Conservation (phyloP, 2,113 vertebrate species). For the Clinocottus analis region DNA sequence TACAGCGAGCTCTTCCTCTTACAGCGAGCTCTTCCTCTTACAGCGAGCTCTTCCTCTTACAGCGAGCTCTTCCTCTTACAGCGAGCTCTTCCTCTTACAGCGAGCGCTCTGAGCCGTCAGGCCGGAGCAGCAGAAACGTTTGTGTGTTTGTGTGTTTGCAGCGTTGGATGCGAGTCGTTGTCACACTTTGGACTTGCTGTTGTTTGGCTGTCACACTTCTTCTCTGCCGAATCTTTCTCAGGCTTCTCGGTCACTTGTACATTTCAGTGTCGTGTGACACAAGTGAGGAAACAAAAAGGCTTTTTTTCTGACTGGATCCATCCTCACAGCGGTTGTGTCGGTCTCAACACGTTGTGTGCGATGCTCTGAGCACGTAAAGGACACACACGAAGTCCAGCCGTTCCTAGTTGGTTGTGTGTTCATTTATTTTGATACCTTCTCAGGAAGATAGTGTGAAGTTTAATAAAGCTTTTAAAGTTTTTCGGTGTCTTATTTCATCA, state of each 20-base stretch:
- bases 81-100: too few relatives aligned
- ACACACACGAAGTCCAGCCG: slow-evolving; percentile 48
- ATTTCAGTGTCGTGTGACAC: slow-evolving; percentile 17
- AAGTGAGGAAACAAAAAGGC: slow-evolving; percentile 17
- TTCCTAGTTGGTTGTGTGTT: slow-evolving; percentile 73
- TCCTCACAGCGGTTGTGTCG: too few relatives aligned
- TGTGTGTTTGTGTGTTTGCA: too few relatives aligned
- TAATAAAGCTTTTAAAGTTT: slow-evolving; percentile 76
- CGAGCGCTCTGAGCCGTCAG: too few relatives aligned
- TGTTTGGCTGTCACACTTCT: slow-evolving; percentile 36
- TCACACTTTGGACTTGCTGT: slow-evolving; percentile 24
- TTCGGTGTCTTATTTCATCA: background rate
- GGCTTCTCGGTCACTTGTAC: background rate
- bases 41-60: too few relatives aligned
- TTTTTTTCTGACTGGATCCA: too few relatives aligned
- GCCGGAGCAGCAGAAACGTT: too few relatives aligned
- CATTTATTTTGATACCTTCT: slow-evolving; percentile 81
- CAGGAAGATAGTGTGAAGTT: slow-evolving; percentile 79
- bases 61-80: too few relatives aligned
- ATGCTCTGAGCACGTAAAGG: slow-evolving; percentile 44
- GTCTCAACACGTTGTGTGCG: too few relatives aligned
- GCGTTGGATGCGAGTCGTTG: slow-evolving; percentile 47
- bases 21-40: too few relatives aligned
- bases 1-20: too few relatives aligned
- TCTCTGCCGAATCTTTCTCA: slow-evolving; percentile 33